Conservation (phyloP, 2,888 invertebrate genomes). For the Drosophila fungiperda region DNA sequence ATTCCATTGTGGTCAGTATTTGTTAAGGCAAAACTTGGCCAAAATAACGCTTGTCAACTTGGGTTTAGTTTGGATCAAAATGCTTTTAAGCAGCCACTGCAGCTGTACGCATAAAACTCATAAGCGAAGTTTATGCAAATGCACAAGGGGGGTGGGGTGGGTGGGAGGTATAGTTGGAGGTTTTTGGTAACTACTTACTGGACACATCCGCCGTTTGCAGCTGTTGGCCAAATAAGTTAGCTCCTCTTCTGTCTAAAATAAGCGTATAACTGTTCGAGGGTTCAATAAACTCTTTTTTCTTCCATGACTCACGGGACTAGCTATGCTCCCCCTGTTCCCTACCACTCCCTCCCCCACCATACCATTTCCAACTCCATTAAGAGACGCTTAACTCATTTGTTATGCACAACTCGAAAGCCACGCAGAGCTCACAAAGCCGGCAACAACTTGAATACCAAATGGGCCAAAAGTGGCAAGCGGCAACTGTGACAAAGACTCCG, state of each 20-base stretch:
- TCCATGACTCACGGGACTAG: conserved; percentile 59
- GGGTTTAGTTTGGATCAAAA: conserved; percentile 51
- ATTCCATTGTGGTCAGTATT: conserved; percentile 41
- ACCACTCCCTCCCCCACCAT: not conserved
- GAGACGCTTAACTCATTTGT: conserved; percentile 58
- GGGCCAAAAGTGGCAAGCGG: conserved; percentile 15
- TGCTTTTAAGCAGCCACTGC: conserved; percentile 73
- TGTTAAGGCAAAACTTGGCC: conserved; percentile 18
- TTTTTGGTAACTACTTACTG: conserved; percentile 4
- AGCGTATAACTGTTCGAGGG: conserved; percentile 40
- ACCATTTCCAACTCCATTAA: not conserved
- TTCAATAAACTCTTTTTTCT: conserved; percentile 69
- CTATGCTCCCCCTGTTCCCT: not conserved
- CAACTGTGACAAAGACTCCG: conserved; percentile 32
- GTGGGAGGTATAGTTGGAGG: not conserved
- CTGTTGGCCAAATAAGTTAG: conserved; percentile 64
- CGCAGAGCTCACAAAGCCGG: conserved; percentile 56
- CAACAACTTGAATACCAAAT: conserved; percentile 71
- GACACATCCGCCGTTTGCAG: conserved; percentile 26
- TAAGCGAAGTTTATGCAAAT: conserved; percentile 79
- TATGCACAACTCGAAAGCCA: conserved; percentile 69
- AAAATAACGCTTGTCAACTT: conserved; percentile 43
- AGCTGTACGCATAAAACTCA: conserved; percentile 62
- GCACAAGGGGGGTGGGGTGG: conserved; percentile 18
- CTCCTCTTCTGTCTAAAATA: conserved; percentile 23